Evolutionary conservation across 1,140 invertebrate genomes (phyloP), one percentile per base, ranked within the genome.

Genomic region (Rhagoletis pomonella): DNA sequence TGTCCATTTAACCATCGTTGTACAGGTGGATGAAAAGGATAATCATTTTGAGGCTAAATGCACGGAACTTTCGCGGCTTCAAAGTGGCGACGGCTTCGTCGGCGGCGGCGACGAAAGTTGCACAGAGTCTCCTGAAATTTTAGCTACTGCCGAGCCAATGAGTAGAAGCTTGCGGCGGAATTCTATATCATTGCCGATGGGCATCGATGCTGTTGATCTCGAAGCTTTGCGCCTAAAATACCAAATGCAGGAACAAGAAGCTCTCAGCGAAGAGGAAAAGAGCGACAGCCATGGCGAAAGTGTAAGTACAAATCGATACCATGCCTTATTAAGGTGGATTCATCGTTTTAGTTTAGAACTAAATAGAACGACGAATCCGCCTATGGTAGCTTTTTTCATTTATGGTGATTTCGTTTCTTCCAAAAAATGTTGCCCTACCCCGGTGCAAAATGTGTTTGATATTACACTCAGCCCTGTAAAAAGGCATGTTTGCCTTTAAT

Each of bases 171-270:
- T 92, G 14, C 87, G 91, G 1, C 89, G 91, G 3, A 92, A 92
- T 87, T 92, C 91, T 1, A 92, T 92, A 44, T 92, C 91, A 3
- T 60, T 92, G 90, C 91, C 91, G 9, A 90, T 90, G 89, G 91
- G 91, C 59, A 91, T 92, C 1, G 92, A 92, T 86, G 89, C 90
- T 17, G 64, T 92, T 64, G 91, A 92, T 12, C 60, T 92, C 87
- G 91, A 92, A 85, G 90, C 90, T 4, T 29, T 92, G 60, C 89
- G 91, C 10, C 85, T 91, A 42, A 89, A 90, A 19, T 91, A 92
- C 62, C 91, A 92, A 87, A 90, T 92, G 91, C 91, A 91, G 64
- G 88, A 90, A 1, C 90, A 92, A 84, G 91, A 92, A 60, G 88
- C 91, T 2, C 88, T 92, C 10, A 88, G 89, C n/a, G 91, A 92